Base-by-base conservation (phyloP, 1,140 invertebrate genomes). In the Drosophila pallidifrons region DNA sequence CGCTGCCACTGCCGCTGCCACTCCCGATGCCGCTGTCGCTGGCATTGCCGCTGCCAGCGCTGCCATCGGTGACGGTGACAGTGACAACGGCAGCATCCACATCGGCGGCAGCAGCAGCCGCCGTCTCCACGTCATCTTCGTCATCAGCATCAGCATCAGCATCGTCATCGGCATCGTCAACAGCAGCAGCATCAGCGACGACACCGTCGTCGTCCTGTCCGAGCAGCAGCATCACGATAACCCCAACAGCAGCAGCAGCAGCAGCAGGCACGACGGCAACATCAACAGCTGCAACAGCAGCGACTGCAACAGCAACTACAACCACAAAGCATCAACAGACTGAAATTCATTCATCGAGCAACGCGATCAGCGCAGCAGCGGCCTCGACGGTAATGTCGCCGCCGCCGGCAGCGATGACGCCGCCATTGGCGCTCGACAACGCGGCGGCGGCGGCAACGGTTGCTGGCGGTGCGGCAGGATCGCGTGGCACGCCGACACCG, bases 371-470 rank as follows among this genome's bases (percentile, higher is more conserved):
- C 13, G 81, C 80, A 20, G 74, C 83, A 4, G 87, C 91, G 1
- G 81, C 91, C 43, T 88, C 91, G 13, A 75, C 89, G 5, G 87
- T 78, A 1, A 91, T 92, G 89, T 91, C 93, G 35, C 93, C 93
- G 30, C 93, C 91, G 13, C 92, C 93, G 10, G 49, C 89, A 10
- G 92, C 91, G 15, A 43, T 68, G 30, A 43, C 55, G 45, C 82
- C 75, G 79, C 82, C 75, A 28, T 65, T 71, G 72, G 70, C 78
- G 6, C 28, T 69, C 11, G 77, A 66, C 16, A 35, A 20, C 5
- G 49, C 10, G 8, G 35, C 20, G 49, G 49, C 25, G 46, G 60
- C 30, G 28, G 49, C 7, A 16, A 47, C 15, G 45, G 54, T 25
- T 25, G 49, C 47, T 8, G 55, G 64, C 0, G 66, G 38, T 75